Conservation (phyloP, 2,113 vertebrate genomes). For the Murina feae region DNA sequence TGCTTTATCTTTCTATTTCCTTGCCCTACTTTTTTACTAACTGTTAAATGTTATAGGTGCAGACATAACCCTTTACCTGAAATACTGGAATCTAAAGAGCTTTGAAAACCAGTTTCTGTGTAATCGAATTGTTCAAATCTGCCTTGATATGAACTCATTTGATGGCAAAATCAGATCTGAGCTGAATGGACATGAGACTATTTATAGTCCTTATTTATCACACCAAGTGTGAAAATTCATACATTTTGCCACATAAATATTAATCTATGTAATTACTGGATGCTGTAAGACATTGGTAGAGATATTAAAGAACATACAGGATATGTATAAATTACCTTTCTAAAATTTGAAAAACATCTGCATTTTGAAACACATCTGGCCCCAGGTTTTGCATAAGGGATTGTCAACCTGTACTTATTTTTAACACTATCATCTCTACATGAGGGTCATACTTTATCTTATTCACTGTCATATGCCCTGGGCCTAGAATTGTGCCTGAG, state of each 20-base stretch:
- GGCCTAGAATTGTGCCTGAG: background rate
- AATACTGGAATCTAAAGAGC: background rate
- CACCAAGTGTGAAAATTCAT: constrained; percentile 11
- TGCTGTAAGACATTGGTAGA: background rate
- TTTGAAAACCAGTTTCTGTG: background rate
- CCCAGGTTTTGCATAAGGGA: background rate
- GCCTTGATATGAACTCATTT: constrained; percentile 1
- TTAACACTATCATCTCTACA: background rate
- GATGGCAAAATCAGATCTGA: constrained; percentile 19
- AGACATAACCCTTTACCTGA: background rate
- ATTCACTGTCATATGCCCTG: background rate
- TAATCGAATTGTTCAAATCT: background rate
- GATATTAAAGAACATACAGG: background rate
- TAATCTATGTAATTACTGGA: background rate
- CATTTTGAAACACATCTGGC: background rate
- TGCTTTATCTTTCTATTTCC: background rate
- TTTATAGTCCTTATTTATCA: background rate
- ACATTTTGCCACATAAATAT: constrained; percentile 21
- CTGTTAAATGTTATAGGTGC: background rate
- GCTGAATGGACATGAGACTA: background rate
- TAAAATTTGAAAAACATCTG: constrained; percentile 8
- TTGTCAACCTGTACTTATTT: background rate
- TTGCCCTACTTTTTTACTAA: background rate
- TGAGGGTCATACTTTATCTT: background rate
- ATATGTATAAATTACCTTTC: background rate